Evolutionary conservation across 2,797 vertebrate genomes (phyloP), one percentile per base, ranked within the genome.

Genomic region (Cottoperca gobio): DNA sequence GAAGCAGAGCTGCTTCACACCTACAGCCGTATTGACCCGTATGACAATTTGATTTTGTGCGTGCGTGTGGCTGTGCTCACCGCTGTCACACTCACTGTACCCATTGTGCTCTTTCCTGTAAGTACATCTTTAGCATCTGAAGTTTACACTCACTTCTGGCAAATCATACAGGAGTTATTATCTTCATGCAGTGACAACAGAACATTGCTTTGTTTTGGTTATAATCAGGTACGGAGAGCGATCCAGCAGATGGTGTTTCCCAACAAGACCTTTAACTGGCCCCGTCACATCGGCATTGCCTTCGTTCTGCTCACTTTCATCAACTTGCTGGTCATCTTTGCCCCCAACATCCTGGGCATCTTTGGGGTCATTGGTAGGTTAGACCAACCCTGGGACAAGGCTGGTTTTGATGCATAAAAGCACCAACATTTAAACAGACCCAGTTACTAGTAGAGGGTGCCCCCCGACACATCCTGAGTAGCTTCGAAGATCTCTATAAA

Each of bases 101-200:
- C 98, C 48, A 99, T 99, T 0, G 98, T 99, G 48, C 96, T 99
- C 66, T 99, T 99, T 86, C 98, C 98, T 31, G 98, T 99, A 89
- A 96, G 97, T 92, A 50, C 8, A 2, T 8, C 4, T 70, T 43
- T 6, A 31, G 24, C 6, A 39, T 43, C n/a, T 31, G 23, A 5
- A n/a, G 2, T 69, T 64, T 13, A 60, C 19, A 23, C 53, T 77
- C 24, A 17, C n/a, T 23, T 12, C 12, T 5, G 2, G 6, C 1
- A 46, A 21, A 23, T 31, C n/a, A 14, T 23, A 17, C 13, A 12
- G 13, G n/a, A 8, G 24, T 28, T 65, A 5, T 4, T 28, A 46
- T 26, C 28, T 43, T 50, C 28, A 42, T 52, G 39, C 16, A 40
- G 43, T 42, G 26, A 65, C 1, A 5, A 2, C 11, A 54, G 16